These are phyloP conservation scores for Antitype chi DNA, from an alignment of 2,888 invertebrate species.

Conservation along the genomic window DNA sequence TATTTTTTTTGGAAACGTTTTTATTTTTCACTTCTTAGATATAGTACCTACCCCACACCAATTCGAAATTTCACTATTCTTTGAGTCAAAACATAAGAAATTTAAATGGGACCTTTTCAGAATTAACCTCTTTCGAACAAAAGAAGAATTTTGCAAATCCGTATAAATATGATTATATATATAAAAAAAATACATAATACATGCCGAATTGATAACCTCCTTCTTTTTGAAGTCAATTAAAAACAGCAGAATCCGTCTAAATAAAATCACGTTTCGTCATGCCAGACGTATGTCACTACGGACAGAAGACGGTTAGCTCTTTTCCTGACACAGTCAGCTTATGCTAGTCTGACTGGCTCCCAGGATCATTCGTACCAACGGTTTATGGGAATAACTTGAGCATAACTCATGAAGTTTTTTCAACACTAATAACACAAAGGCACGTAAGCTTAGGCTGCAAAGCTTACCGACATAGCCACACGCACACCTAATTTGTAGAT, in stretches of 20 bases:
- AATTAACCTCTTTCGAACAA: no score
- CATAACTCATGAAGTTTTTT: slow-evolving; percentile 22
- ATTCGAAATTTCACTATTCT: no score
- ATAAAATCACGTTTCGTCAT: not conserved
- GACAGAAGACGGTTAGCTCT: not conserved
- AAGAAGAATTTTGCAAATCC: no score
- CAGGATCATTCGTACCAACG: not conserved
- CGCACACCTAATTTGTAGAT: slow-evolving; percentile 53
- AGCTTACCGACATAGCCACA: slow-evolving; percentile 38
- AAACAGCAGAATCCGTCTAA: not conserved
- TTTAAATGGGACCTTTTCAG: no score
- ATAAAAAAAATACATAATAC: no score
- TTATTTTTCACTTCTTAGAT: no score
- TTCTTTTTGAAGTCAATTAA: no score
- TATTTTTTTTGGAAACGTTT: no score
- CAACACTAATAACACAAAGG: slow-evolving; percentile 26
- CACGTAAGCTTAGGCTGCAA: slow-evolving; percentile 23
- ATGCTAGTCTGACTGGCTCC: not conserved
- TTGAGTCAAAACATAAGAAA: no score
- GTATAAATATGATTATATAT: no score
- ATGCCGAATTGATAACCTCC: no score
- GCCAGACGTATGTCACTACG: not conserved
- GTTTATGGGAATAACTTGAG: slow-evolving; percentile 11
- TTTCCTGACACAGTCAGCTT: not conserved
- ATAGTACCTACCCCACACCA: no score